Conservation (phyloP, 2,888 invertebrate species). For the Mantis religiosa region DNA sequence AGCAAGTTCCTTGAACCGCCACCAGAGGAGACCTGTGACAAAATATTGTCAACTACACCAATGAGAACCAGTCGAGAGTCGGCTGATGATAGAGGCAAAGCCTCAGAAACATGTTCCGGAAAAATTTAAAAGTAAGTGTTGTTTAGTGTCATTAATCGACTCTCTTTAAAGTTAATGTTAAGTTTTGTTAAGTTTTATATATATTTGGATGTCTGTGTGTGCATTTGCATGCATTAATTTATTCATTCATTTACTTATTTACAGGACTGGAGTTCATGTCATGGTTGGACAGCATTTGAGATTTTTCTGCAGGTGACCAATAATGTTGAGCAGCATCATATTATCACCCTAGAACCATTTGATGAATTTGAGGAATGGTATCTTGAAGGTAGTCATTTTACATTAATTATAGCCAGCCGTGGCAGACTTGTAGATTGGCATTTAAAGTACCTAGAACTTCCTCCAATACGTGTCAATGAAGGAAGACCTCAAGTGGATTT, state of each 20-base stretch:
- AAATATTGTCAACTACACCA: no score
- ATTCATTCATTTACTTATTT: background rate
- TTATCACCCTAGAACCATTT: constrained; percentile 45
- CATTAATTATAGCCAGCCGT: constrained; percentile 42
- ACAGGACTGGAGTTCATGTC: constrained; percentile 33
- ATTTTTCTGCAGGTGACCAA: constrained; percentile 39
- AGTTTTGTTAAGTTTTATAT: no score
- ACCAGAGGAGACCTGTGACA: no score
- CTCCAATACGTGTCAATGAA: background rate
- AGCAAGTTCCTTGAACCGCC: no score
- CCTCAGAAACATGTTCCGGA: no score
- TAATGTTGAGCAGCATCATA: constrained; percentile 38
- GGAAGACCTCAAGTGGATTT: background rate
- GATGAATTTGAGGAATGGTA: constrained; percentile 51
- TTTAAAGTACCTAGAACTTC: background rate
- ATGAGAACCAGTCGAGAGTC: no score
- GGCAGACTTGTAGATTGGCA: constrained; percentile 20
- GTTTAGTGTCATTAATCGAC: no score
- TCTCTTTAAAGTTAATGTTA: no score
- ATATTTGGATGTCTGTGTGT: no score
- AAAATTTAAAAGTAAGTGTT: no score
- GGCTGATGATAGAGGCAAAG: no score
- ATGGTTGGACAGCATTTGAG: constrained; percentile 35
- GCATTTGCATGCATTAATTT: background rate
- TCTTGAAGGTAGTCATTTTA: constrained; percentile 48